Base-by-base conservation (phyloP, 2,113 vertebrate species). In the Hiodon tergisus region DNA sequence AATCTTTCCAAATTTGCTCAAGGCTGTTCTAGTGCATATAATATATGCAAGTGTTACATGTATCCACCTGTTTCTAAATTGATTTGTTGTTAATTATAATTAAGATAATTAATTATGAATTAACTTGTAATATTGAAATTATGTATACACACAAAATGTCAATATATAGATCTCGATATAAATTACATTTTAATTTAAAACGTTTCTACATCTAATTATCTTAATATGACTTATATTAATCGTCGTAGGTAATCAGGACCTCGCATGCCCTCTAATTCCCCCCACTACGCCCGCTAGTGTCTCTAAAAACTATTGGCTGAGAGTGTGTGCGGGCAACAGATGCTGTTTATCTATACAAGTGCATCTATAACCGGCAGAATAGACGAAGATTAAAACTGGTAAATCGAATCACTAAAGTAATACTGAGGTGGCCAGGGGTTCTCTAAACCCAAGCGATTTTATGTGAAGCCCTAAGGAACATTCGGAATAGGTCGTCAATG, bases 321-420 rank as follows among this genome's bases (percentile, higher is more conserved):
- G 70, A 48, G 70, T 60, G 58, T 13, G 31, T 60, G 70, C 54
- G 58, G 70, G 70, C 70, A 72, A 61, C 70, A 72, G 70, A 55
- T 72, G 70, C 70, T 72, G 57, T 71, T 31, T 31, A 46, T 72
- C 53, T 31, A 55, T 58, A 72, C 70, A 31, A 47, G 46, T 59
- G 70, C 58, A 14, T 17, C 57, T 55, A 72, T 55, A 61, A 50
- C 70, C 54, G 70, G 31, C 61, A 46, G 10, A 72, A 60, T 72
- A 17, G 46, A 72, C 46, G 70, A 55, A 72, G 70, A 46, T 60
- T 46, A 72, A 72, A 72, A 60, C 70, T 48, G 70, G 70, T 72
- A 47, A 9, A 59, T 59, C 47, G 70, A 55, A 60, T 72, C 70
- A 48, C 31, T 31, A 31, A 31, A 31, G 31, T 31, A 31, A 31